Percentiles rank a stretch among this genome's conserved stretches.
Conservation (phyloP, 2,113 vertebrate genomes). For the Petaurus breviceps region DNA sequence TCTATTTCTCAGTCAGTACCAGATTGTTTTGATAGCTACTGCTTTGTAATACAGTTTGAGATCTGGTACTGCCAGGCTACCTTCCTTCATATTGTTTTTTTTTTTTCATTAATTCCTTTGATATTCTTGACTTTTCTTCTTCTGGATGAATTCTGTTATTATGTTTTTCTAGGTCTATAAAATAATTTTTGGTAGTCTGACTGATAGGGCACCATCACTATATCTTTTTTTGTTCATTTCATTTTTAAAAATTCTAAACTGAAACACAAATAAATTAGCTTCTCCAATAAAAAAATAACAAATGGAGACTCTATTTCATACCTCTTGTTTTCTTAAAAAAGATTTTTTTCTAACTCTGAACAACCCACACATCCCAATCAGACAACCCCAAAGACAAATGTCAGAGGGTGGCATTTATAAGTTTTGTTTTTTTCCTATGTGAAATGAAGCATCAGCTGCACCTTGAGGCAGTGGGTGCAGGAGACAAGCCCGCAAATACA, state of each 20-base stretch:
- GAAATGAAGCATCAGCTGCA: too few relatives aligned
- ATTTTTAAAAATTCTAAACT: not conserved
- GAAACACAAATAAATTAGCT: not conserved
- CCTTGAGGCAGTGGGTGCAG: too few relatives aligned
- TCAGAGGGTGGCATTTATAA: too few relatives aligned
- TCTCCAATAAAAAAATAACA: not conserved
- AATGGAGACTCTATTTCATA: not conserved
- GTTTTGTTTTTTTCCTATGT: too few relatives aligned
- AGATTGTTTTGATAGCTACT: not conserved
- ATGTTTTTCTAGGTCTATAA: not conserved
- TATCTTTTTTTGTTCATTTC: not conserved
- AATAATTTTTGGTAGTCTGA: not conserved
- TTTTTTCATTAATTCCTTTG: not conserved
- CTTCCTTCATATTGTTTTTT: not conserved
- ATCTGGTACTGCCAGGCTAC: not conserved
- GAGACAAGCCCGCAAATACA: too few relatives aligned
- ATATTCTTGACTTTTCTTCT: not conserved
- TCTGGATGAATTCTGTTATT: not conserved
- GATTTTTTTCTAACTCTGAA: not conserved
- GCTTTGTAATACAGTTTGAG: not conserved
- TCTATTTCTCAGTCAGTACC: not conserved
- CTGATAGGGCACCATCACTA: not conserved
- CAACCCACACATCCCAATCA: not conserved
- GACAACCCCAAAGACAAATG: not conserved
- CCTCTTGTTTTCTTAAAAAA: not conserved